A percentile compares a stretch with the other conserved stretches of the same genome.
These are phyloP conservation scores for Chiloscyllium plagiosum DNA, from an alignment of 2,113 vertebrate species.

Conservation along the genomic window DNA sequence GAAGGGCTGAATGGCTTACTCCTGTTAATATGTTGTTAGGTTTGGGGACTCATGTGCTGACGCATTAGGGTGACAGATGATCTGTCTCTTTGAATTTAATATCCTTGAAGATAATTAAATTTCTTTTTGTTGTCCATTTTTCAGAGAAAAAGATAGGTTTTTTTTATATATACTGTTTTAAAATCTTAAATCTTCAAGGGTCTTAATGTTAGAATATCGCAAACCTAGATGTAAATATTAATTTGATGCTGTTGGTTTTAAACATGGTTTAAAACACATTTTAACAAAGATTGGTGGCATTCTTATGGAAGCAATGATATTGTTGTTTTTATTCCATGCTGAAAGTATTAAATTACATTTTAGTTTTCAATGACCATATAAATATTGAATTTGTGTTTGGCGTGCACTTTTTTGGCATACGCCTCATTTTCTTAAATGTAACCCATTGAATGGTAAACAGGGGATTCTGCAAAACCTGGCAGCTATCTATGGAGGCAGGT, in stretches of 20 bases:
- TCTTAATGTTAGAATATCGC: neutral
- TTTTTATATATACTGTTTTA: neutral
- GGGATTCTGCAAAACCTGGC: constrained; percentile 82
- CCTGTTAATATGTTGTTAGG: no score
- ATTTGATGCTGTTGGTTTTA: neutral
- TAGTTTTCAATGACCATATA: constrained; percentile 8
- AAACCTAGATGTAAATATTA: neutral
- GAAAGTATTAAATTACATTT: neutral
- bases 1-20: no score
- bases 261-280: neutral
- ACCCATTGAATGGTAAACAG: constrained; percentile 89
- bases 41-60: neutral
- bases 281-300: neutral
- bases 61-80: neutral
- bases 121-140: neutral
- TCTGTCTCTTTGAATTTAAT: neutral
- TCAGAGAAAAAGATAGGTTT: neutral
- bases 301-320: neutral
- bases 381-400: neutral
- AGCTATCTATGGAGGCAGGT: constrained; percentile 79
- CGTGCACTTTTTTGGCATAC: neutral
- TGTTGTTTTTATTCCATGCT: no score
- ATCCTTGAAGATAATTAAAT: neutral
- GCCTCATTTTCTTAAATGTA: constrained; percentile 66
- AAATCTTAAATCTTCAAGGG: neutral